Conservation (phyloP, 1,140 invertebrate genomes). For the Anagrus nilaparvatae region DNA sequence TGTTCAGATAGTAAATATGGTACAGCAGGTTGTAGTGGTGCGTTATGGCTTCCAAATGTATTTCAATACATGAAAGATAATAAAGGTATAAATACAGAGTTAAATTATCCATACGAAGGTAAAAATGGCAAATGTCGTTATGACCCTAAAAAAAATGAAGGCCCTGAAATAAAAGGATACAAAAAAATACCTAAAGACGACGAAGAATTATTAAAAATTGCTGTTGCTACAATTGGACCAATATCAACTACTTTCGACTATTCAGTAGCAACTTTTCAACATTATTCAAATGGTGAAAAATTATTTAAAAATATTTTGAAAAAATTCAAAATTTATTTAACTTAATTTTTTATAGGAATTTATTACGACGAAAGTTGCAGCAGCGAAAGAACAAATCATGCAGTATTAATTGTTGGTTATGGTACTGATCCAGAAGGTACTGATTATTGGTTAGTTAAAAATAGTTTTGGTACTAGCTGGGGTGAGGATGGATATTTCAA, state of each 20-base stretch:
- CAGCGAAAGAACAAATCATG: no score
- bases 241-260: constrained; percentile 88
- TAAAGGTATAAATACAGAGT: constrained; percentile 81
- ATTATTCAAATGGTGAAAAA: constrained; percentile 61
- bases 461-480: constrained; percentile 77
- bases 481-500: constrained; percentile 79
- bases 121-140: constrained; percentile 52
- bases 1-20: constrained; percentile 82
- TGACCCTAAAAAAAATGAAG: constrained; percentile 44
- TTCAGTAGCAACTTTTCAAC: constrained; percentile 61
- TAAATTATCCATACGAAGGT: constrained; percentile 79
- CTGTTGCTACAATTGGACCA: constrained; percentile 80
- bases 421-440: constrained; percentile 47
- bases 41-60: constrained; percentile 85
- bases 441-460: constrained; percentile 79
- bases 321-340: no score
- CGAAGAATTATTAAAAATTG: constrained; percentile 60
- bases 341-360: no score
- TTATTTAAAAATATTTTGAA: no score
- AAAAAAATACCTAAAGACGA: constrained; percentile 63
- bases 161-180: constrained; percentile 74
- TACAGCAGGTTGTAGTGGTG: constrained; percentile 92
- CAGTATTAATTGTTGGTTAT: constrained; percentile 78
- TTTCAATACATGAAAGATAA: constrained; percentile 89
- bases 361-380: no score